These are phyloP conservation scores for Phyllostomus discolor DNA, from an alignment of 2,113 vertebrate genomes.

Conservation along the genomic window DNA sequence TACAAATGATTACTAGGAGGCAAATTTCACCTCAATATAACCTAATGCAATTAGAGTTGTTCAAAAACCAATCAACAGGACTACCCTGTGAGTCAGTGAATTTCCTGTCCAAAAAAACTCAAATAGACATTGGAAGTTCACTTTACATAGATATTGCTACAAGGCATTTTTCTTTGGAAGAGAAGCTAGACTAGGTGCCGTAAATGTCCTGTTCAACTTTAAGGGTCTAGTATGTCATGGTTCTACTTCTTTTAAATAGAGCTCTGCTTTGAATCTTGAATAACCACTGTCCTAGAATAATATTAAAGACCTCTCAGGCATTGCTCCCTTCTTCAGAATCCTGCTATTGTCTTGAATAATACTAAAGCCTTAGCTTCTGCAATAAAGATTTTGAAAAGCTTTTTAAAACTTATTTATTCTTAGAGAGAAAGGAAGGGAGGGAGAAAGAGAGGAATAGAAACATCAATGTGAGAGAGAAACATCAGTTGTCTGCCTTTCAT, in stretches of 20 bases:
- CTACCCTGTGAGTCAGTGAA: not conserved
- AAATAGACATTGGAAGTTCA: not conserved
- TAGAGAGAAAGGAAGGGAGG: too few species aligned
- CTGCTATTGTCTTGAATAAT: not conserved
- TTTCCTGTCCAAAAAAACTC: not conserved
- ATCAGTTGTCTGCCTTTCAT: too few species aligned
- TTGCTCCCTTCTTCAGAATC: not conserved
- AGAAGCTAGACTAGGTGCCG: conserved; percentile 1
- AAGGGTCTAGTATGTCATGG: not conserved
- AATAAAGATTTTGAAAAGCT: conserved; percentile 1
- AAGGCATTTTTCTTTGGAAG: conserved; percentile 19
- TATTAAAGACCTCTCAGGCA: not conserved
- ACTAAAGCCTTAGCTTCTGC: conserved; percentile 37
- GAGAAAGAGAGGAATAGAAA: too few species aligned
- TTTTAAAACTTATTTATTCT: too few species aligned
- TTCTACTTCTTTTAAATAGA: conserved; percentile 11
- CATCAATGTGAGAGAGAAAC: too few species aligned
- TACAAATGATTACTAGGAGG: not conserved
- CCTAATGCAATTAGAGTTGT: conserved; percentile 11
- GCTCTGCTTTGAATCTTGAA: not conserved
- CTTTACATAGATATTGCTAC: not conserved
- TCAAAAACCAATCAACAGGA: not conserved
- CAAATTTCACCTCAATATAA: conserved; percentile 13
- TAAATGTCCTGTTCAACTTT: conserved; percentile 9
- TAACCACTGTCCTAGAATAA: conserved; percentile 10